Percentiles rank a stretch among this genome's conserved stretches.
Conservation (phyloP, 1,140 invertebrate genomes). For the Drosophila paulistorum region DNA sequence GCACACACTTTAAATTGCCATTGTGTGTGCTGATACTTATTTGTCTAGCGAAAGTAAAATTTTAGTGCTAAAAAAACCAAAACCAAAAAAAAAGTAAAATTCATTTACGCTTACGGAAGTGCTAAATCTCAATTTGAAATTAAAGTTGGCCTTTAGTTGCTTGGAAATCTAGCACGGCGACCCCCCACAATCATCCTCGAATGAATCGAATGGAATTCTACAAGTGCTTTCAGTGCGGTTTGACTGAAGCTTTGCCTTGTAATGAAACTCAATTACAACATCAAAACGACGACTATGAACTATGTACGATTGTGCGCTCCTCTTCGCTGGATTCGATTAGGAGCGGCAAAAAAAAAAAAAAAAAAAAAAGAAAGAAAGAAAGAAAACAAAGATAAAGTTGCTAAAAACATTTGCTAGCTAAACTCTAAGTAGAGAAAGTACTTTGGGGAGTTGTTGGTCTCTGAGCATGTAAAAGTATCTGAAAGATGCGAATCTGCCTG, state of each 20-base stretch:
- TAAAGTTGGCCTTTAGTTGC: conserved; percentile 9
- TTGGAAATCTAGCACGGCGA: background rate
- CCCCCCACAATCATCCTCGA: too few relatives aligned
- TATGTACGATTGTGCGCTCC: background rate
- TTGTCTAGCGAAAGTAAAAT: conserved; percentile 60
- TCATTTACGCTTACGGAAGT: conserved; percentile 22
- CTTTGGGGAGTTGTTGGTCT: conserved; percentile 15
- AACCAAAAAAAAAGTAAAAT: conserved; percentile 5
- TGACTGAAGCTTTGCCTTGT: conserved; percentile 27
- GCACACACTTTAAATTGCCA: conserved; percentile 38
- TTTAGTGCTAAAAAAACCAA: conserved; percentile 15
- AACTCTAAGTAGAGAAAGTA: conserved; percentile 66
- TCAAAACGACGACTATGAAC: conserved; percentile 28
- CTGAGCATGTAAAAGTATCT: conserved; percentile 57
- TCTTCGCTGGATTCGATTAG: conserved; percentile 54
- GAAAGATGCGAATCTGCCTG: conserved; percentile 61
- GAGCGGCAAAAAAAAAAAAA: conserved; percentile 41
- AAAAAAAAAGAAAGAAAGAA: conserved; percentile 35
- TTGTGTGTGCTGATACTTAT: conserved; percentile 29
- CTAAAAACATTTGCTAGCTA: conserved; percentile 45
- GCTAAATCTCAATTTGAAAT: conserved; percentile 26
- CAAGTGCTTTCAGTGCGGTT: background rate
- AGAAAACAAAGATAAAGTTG: conserved; percentile 35
- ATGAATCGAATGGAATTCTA: background rate
- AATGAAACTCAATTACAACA: conserved; percentile 66